Base-by-base conservation (phyloP, 2,797 vertebrate species). In the Eidolon dupreanum region DNA sequence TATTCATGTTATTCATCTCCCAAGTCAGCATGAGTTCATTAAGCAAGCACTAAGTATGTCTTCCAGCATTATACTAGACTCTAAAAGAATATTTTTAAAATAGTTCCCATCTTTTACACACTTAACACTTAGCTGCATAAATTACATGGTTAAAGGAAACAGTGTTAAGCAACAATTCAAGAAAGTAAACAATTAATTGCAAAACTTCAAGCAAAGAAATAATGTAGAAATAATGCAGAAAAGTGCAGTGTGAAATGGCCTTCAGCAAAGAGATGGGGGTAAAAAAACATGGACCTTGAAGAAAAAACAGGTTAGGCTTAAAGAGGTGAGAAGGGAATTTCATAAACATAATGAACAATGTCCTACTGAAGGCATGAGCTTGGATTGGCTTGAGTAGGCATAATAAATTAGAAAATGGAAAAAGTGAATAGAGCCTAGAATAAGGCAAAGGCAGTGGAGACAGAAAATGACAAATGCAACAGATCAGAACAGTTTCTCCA, bases 151-250 rank as follows among this genome's bases (percentile, higher is more conserved):
- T 83, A 94, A 92, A 93, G 31, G n/a, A 95, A 86, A 82, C 53
- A 87, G 19, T 94, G 84, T 61, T 81, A 87, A 88, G 49, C 31
- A 93, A 95, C n/a, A 83, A 92, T 70, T 95, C 59, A 93, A 93
- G 49, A 15, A 83, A 78, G 33, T 81, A 88, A 28, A 84, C 31
- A 81, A 90, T 46, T 66, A 61, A 10, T 33, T 70, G 11, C 26
- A 77, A 91, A 91, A 89, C 7, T 90, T 89, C 53, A 77, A 88
- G 19, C 61, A 57, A 65, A 87, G n/a, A 94, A 92, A 53, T 71
- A 88, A 93, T 36, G 13, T 53, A 91, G 33, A 53, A 28, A n/a
- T 70, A 88, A 92, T 36, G 10, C 46, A 91, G 33, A 53, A 31
- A n/a, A 12, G 26, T 51, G 3, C 24, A 79, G 16, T 49, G 7